phyloP scores from a whole-genome alignment of 1,140 invertebrate genomes.

The Drosophila kikkawai region DNA sequence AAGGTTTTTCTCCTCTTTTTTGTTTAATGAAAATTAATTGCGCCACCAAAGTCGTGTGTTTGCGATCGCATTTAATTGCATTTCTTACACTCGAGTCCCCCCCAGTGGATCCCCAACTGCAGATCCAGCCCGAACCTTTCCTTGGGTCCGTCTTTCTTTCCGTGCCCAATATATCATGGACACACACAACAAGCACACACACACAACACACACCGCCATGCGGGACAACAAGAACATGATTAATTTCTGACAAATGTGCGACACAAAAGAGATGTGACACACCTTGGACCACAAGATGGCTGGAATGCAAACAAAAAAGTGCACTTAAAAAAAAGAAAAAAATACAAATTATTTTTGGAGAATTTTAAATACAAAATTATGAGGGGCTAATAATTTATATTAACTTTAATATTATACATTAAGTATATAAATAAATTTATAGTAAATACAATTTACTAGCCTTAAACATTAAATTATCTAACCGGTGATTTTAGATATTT shows the following conservation, averaged over 20 bases:
- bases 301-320: slow-evolving; percentile 39
- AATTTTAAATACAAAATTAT: no score
- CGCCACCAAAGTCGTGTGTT: slow-evolving; percentile 82
- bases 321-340: slow-evolving; percentile 5
- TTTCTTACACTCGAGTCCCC: slow-evolving; percentile 64
- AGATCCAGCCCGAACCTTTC: slow-evolving; percentile 58
- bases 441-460: neutral
- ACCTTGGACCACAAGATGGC: slow-evolving; percentile 76
- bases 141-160: slow-evolving; percentile 39
- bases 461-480: neutral
- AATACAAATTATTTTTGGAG: no score
- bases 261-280: slow-evolving; percentile 83
- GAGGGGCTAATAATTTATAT: neutral
- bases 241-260: slow-evolving; percentile 84
- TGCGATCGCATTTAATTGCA: slow-evolving; percentile 77
- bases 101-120: slow-evolving; percentile 41
- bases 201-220: slow-evolving; percentile 34
- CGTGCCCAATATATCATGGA: slow-evolving; percentile 40
- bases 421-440: neutral
- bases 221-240: slow-evolving; percentile 78
- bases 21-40: slow-evolving; percentile 82
- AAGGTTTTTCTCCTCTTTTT: slow-evolving; percentile 15
- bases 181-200: slow-evolving; percentile 26
- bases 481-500: neutral
- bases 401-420: neutral